Evolutionary conservation across 2,113 vertebrate species (phyloP).

Genomic region (Capra hircus): DNA sequence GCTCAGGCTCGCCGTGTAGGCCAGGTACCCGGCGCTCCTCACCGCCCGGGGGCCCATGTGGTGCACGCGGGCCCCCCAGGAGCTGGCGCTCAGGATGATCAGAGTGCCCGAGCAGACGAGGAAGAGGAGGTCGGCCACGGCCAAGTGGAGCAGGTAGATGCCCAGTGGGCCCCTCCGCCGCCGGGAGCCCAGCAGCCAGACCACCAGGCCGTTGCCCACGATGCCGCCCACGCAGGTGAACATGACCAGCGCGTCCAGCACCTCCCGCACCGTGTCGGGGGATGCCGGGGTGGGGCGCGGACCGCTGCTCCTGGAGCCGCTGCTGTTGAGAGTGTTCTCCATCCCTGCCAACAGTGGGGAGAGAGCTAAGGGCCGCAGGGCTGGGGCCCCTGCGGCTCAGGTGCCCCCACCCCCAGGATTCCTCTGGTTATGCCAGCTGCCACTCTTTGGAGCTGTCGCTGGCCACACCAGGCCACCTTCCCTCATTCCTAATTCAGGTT

Average conservation of each 20-base stretch:
- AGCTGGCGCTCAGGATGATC: background rate
- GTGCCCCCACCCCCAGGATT: background rate
- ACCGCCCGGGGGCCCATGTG: background rate
- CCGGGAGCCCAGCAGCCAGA: background rate
- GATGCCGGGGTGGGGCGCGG: fast-evolving
- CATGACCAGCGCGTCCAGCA: background rate
- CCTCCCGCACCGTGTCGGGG: background rate
- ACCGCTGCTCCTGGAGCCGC: background rate
- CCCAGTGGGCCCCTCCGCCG: background rate
- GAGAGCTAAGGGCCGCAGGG: background rate
- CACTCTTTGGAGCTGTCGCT: background rate
- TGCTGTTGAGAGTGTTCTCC: background rate
- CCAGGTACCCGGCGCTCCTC: background rate
- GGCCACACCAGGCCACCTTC: background rate
- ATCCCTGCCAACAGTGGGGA: background rate
- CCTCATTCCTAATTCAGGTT: background rate
- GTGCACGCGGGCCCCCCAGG: background rate
- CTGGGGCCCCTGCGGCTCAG: background rate
- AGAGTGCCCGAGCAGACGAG: background rate
- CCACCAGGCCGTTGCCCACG: background rate
- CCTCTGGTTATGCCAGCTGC: background rate
- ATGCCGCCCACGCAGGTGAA: background rate
- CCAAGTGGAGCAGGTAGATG: background rate
- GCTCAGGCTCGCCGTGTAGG: background rate
- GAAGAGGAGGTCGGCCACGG: background rate